Conservation (phyloP, 2,888 invertebrate species). For the Athalia cordata region DNA sequence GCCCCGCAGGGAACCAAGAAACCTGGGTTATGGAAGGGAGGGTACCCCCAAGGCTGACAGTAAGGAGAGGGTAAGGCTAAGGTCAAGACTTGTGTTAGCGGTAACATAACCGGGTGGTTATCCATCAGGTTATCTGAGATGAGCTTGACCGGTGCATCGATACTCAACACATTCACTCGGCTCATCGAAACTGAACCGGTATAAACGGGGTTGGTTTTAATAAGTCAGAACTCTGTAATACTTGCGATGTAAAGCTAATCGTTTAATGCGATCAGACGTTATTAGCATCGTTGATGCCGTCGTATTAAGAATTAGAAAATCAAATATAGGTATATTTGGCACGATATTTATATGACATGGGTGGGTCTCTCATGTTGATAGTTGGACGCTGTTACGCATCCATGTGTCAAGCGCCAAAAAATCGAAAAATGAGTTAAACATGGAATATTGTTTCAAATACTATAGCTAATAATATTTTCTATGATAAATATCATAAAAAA, state of each 20-base stretch:
- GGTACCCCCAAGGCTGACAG: not conserved
- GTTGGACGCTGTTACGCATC: no score
- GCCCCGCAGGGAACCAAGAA: not conserved
- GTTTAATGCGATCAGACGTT: slow-evolving; percentile 19
- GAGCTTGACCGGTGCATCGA: not conserved
- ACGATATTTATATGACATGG: no score
- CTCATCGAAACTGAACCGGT: not conserved
- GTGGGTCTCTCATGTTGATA: no score
- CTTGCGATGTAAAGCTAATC: slow-evolving; percentile 30
- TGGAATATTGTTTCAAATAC: no score
- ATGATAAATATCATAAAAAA: no score
- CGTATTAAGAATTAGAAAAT: not conserved
- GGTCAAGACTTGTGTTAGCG: not conserved
- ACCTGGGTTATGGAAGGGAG: not conserved
- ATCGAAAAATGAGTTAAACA: no score
- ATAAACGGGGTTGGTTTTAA: not conserved
- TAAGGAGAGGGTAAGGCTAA: slow-evolving; percentile 8
- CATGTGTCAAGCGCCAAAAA: no score
- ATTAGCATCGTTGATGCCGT: not conserved
- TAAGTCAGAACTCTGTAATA: not conserved
- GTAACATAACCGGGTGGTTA: no score
- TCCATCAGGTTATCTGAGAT: not conserved
- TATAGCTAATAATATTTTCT: no score
- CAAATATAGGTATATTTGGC: no score
- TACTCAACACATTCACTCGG: not conserved